Evolutionary conservation across 2,797 vertebrate species (phyloP).

Genomic region (Spheniscus humboldti): DNA sequence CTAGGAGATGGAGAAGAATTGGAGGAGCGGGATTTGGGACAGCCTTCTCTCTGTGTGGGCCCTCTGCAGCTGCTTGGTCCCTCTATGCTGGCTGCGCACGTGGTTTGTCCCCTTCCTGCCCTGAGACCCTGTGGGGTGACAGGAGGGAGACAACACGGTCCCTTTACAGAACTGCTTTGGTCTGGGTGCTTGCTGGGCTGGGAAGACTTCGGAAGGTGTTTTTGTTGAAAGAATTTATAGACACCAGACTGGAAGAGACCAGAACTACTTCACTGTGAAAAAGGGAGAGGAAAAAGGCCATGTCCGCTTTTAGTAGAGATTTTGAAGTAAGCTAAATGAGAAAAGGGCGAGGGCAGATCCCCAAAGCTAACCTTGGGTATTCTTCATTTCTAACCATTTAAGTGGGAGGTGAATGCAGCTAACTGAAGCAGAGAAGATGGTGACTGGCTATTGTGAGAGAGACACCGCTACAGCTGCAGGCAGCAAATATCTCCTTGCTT

Average conservation of each 20-base stretch:
- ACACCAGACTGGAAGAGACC: fast-evolving
- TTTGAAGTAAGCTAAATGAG: background rate
- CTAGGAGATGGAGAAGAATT: background rate
- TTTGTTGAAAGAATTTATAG: background rate
- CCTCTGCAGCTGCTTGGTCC: background rate
- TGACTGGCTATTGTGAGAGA: background rate
- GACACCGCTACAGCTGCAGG: background rate
- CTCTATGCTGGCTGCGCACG: background rate
- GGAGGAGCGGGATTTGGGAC: background rate
- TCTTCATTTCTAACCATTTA: background rate
- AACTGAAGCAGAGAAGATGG: background rate
- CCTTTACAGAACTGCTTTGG: background rate
- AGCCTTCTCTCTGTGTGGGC: fast-evolving
- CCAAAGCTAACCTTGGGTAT: background rate
- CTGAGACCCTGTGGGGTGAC: background rate
- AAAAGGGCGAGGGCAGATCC: background rate
- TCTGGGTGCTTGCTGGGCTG: background rate
- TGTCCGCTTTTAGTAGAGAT: background rate
- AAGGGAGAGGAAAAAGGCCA: background rate
- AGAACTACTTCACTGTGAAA: background rate
- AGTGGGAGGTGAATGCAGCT: background rate
- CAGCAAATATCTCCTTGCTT: background rate
- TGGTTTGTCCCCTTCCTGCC: background rate
- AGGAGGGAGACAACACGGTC: background rate
- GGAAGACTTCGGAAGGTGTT: background rate